Base-by-base conservation (phyloP, 2,888 invertebrate species). In the Ceramica pisi region DNA sequence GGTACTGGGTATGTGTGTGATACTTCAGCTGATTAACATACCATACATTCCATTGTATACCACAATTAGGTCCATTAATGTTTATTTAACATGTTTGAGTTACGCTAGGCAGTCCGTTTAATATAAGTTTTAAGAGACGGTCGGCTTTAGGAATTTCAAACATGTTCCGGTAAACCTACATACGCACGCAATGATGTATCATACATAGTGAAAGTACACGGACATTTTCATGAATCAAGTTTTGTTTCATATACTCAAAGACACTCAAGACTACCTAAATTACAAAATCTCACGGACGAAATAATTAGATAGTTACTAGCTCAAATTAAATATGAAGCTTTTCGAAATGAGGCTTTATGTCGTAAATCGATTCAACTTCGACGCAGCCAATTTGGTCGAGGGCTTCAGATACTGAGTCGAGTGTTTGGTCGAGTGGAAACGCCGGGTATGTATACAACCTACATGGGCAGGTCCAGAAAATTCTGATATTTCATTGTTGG, bases 21-120 rank as follows among this genome's bases (percentile, higher is more conserved):
- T 41, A 44, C 12, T n/a, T 21, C 38, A 50, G 35, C 41, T 64
- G 63, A 77, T 51, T 77, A 79, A 78, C 64, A 19, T 16, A 14
- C 14, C 64, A 19, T 16, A 14, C 14, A 68, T 78, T 68, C 64
- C 56, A 44, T 14, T 57, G 2, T 14, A 57, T 38, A 38, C 38
- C 35, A 31, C n/a, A 44, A 48, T 64, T 59, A 21, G 8, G 10
- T 50, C 16, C 12, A 57, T 78, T 78, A 21, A 78, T 59, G 26
- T 78, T 50, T n/a, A 55, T 31, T 50, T 23, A 4, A 70, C 19
- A 46, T 56, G 10, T 21, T 38, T 38, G 35, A 56, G 55, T 56
- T 38, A 14, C 10, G 48, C 56, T 26, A 51, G 46, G 35, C 19
- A 55, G 51, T 57, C 46, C 10, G 41, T 59, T 35, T 51, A 44